Percentiles rank a stretch among this genome's conserved stretches.
Conservation (phyloP, 2,113 vertebrate genomes). For the Piprites chloris region DNA sequence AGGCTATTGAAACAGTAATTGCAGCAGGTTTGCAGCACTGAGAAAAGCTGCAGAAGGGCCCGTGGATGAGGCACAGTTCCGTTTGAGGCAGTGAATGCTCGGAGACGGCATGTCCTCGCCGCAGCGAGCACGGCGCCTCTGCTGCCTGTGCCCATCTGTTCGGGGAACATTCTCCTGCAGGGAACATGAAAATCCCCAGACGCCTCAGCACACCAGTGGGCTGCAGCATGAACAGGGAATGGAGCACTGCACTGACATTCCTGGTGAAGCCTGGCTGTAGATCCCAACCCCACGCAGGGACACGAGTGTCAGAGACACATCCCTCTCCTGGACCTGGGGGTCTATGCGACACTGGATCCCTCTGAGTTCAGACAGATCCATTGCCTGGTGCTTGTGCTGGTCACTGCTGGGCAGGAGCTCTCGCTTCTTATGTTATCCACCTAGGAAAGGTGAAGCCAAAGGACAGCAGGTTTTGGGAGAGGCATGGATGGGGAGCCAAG, state of each 20-base stretch:
- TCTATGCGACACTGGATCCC: too few species aligned
- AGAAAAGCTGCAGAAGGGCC: background rate
- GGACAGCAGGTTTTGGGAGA: background rate
- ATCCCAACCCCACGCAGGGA: background rate
- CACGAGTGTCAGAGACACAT: background rate
- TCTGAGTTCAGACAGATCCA: background rate
- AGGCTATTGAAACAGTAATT: background rate
- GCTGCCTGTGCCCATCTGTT: background rate
- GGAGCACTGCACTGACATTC: background rate
- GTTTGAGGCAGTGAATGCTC: background rate
- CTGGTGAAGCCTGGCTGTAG: background rate
- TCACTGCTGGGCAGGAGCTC: background rate
- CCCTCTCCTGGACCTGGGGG: too few species aligned
- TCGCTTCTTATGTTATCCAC: rapidly evolving
- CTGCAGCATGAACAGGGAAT: background rate
- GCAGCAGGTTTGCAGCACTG: background rate
- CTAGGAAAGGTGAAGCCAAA: background rate
- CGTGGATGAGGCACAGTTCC: background rate
- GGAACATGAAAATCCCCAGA: background rate
- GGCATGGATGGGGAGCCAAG: background rate
- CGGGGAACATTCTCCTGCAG: background rate
- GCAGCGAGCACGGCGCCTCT: rapidly evolving
- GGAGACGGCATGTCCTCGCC: rapidly evolving
- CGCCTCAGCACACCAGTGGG: background rate
- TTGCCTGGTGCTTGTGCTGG: background rate